Percentiles rank a stretch among this genome's conserved stretches.
phyloP scores from a whole-genome alignment of 2,113 vertebrate genomes.

The Podarcis cretensis region DNA sequence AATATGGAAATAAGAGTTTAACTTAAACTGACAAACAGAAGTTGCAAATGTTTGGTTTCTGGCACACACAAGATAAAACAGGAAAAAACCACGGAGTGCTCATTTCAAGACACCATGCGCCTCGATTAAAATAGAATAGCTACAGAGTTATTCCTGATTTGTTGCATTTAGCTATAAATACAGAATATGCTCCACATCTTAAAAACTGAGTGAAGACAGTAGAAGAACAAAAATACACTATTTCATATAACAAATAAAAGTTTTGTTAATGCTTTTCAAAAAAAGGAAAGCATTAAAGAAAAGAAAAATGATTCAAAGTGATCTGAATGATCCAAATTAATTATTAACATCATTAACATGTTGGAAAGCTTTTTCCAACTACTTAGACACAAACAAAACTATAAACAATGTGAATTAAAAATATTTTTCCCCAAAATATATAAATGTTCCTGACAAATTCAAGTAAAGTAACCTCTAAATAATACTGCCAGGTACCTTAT shows the following conservation, averaged over 20 bases:
- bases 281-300: background rate
- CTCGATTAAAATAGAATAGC: background rate
- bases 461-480: slow-evolving; percentile 73
- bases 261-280: background rate
- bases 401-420: slow-evolving; percentile 70
- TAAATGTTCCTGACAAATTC: slow-evolving; percentile 70
- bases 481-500: slow-evolving; percentile 38
- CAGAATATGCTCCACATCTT: background rate
- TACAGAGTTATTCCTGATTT: background rate
- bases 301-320: background rate
- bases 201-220: background rate
- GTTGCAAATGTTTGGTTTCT: no score
- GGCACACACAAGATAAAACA: background rate
- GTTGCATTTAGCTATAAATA: background rate
- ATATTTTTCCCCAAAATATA: slow-evolving; percentile 73
- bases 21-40: background rate
- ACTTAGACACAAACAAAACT: slow-evolving; percentile 58
- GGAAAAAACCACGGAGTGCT: background rate
- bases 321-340: slow-evolving; percentile 26
- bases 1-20: background rate
- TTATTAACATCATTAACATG: slow-evolving; percentile 51
- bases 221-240: slow-evolving; percentile 11
- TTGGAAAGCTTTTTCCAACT: slow-evolving; percentile 53
- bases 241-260: slow-evolving; percentile 13
- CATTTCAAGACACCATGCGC: background rate